A percentile compares a stretch with the other conserved stretches of the same genome.
Evolutionary conservation across 2,797 vertebrate species (phyloP).

Genomic region (Cygnus olor): DNA sequence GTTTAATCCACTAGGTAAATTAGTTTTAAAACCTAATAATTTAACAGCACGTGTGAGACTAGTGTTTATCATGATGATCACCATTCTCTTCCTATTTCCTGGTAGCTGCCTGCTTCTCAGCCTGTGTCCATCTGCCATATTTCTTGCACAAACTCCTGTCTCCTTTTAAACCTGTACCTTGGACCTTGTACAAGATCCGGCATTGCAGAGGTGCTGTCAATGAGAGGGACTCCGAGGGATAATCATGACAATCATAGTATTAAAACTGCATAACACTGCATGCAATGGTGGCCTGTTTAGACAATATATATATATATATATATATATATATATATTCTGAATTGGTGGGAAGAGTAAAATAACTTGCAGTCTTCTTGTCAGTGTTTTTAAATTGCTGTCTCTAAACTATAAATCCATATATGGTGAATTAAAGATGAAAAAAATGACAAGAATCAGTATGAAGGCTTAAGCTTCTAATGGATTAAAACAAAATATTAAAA

Average conservation of each 20-base stretch:
- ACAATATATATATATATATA: neutral
- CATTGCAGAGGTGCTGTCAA: fast-evolving
- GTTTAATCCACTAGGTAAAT: slow-evolving; percentile 38
- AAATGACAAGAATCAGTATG: neutral
- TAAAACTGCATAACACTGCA: neutral
- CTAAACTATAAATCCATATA: neutral
- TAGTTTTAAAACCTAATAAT: slow-evolving; percentile 16
- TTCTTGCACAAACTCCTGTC: neutral
- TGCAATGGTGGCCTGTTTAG: neutral
- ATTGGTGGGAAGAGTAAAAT: neutral
- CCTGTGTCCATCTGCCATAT: neutral
- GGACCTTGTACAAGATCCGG: neutral
- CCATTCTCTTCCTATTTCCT: neutral
- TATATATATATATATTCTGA: neutral
- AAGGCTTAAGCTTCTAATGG: neutral
- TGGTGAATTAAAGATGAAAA: neutral
- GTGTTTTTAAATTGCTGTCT: neutral
- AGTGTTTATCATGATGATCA: neutral
- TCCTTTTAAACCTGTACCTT: neutral
- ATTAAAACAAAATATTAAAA: neutral
- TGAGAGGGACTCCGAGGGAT: neutral
- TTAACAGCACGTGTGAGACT: neutral
- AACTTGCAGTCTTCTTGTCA: neutral
- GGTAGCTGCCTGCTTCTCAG: neutral
- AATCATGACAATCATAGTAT: neutral